These are phyloP conservation scores for Tubulanus polymorphus DNA, from an alignment of 2,888 invertebrate species.

Conservation along the genomic window DNA sequence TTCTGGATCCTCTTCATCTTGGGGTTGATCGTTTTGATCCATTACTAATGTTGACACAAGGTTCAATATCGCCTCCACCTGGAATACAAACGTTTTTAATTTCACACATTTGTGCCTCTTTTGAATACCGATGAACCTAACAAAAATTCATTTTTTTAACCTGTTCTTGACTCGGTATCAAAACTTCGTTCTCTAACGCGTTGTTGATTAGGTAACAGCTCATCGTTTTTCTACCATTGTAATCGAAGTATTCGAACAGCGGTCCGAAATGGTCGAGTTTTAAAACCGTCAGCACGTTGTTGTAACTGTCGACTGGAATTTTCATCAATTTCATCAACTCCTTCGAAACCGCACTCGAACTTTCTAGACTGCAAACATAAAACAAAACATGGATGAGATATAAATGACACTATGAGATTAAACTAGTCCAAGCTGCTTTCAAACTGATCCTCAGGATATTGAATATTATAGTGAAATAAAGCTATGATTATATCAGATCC, in stretches of 20 bases:
- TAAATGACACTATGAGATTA: too few relatives aligned
- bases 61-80: constrained; percentile 71
- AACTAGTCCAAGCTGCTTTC: too few relatives aligned
- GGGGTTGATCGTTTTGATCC: constrained; percentile 59
- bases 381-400: too few relatives aligned
- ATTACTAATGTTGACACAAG: constrained; percentile 82
- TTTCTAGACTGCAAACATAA: constrained; percentile 38
- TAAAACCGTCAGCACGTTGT: constrained; percentile 82
- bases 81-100: constrained; percentile 9
- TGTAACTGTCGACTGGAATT: constrained; percentile 92
- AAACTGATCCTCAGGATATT: too few relatives aligned
- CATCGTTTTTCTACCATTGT: constrained; percentile 74
- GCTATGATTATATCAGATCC: too few relatives aligned
- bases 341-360: constrained; percentile 67
- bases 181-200: constrained; percentile 83
- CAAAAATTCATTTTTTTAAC: constrained; percentile 52
- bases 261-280: constrained; percentile 83
- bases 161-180: constrained; percentile 83
- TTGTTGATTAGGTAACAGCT: constrained; percentile 86
- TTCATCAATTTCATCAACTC: constrained; percentile 90
- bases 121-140: neutral
- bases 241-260: constrained; percentile 82
- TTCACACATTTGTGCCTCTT: neutral
- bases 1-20: constrained; percentile 72
- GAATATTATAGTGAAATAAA: too few relatives aligned